These are phyloP conservation scores for Toxonevra muliebris DNA, from an alignment of 2,888 invertebrate genomes.

Conservation along the genomic window DNA sequence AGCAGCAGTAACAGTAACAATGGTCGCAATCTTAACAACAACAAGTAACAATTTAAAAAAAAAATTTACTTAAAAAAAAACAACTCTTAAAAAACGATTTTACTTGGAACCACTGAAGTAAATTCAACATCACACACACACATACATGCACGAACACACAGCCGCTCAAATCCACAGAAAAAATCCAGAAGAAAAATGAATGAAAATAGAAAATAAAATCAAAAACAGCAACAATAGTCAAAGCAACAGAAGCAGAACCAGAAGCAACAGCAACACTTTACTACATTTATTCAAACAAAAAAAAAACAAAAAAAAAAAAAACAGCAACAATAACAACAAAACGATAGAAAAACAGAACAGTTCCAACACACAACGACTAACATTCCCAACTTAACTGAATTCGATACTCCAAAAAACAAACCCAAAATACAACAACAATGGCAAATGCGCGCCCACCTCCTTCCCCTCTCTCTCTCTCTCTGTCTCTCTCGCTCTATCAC, in stretches of 20 bases:
- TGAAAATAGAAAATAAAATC: conserved; percentile 6
- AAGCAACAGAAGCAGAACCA: conserved; percentile 10
- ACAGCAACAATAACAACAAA: background rate
- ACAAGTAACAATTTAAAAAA: too few relatives aligned
- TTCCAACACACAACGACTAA: conserved; percentile 9
- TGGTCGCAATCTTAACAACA: background rate
- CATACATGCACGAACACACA: conserved; percentile 47
- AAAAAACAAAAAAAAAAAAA: background rate
- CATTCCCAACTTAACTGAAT: conserved; percentile 1
- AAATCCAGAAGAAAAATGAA: background rate
- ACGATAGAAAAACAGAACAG: conserved; percentile 13
- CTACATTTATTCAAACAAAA: background rate
- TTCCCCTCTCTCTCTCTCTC: too few relatives aligned
- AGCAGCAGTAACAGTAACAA: background rate
- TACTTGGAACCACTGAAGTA: background rate
- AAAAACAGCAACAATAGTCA: conserved; percentile 12
- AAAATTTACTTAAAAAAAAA: too few relatives aligned
- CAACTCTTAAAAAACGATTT: too few relatives aligned
- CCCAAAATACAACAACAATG: conserved; percentile 1
- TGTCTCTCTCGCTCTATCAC: too few relatives aligned
- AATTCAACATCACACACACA: background rate
- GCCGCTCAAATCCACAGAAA: conserved; percentile 17
- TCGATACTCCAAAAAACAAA: background rate
- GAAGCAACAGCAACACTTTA: conserved; percentile 19
- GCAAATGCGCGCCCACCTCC: background rate